phyloP scores from a whole-genome alignment of 2,888 invertebrate species.

The Beris morrisii region DNA sequence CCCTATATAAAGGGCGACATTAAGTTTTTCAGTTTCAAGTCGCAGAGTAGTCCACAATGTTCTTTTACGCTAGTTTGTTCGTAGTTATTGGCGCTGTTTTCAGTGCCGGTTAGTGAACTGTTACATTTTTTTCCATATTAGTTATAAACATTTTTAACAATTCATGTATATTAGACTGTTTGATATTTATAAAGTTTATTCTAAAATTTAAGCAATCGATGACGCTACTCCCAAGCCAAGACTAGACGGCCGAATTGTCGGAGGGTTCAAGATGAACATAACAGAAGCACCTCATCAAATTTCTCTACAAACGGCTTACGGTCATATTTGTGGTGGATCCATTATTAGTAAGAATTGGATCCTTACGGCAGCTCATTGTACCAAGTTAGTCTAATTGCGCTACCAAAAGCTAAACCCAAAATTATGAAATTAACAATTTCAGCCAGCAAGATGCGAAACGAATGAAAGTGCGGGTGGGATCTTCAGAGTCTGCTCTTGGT shows the following conservation, averaged over 20 bases:
- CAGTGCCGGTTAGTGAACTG: slow-evolving; percentile 7
- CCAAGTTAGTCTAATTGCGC: slow-evolving; percentile 44
- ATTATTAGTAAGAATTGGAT: slow-evolving; percentile 52
- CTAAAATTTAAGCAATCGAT: slow-evolving; percentile 7
- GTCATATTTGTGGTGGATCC: slow-evolving; percentile 54
- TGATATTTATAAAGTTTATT: neutral
- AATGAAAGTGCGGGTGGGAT: slow-evolving; percentile 60
- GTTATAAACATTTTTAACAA: too few species aligned
- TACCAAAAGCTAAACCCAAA: neutral
- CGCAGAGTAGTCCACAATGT: slow-evolving; percentile 16
- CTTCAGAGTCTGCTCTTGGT: slow-evolving; percentile 56
- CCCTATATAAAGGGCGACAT: slow-evolving; percentile 14
- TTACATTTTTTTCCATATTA: too few species aligned
- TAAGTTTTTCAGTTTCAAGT: slow-evolving; percentile 2
- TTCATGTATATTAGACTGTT: neutral
- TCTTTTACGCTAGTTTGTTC: neutral
- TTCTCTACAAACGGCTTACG: slow-evolving; percentile 48
- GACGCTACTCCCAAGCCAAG: slow-evolving; percentile 43
- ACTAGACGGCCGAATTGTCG: slow-evolving; percentile 55
- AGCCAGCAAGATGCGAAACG: slow-evolving; percentile 47
- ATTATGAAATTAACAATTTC: too few species aligned
- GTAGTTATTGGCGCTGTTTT: slow-evolving; percentile 1
- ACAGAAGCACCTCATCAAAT: slow-evolving; percentile 54
- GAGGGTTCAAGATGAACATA: slow-evolving; percentile 53
- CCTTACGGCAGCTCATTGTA: slow-evolving; percentile 55